Percentiles rank a stretch among this genome's conserved stretches.
Conservation (phyloP, 2,113 vertebrate species). For the Percopsis transmontana region DNA sequence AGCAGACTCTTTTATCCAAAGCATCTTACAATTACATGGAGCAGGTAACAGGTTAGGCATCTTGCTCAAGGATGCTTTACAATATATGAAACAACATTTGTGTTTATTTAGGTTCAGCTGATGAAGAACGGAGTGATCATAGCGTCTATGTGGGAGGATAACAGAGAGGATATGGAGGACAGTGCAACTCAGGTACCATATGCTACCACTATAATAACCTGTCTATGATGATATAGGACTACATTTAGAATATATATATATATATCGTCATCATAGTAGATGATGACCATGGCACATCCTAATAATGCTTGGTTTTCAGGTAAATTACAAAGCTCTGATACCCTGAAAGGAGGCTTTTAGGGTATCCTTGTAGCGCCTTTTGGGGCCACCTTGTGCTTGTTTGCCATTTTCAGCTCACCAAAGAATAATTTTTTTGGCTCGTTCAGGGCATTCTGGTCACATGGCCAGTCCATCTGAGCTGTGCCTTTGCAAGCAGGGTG, state of each 20-base stretch:
- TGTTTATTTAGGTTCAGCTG: constrained; percentile 55
- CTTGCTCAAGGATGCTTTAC: neutral
- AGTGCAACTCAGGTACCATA: constrained; percentile 60
- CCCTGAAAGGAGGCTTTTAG: neutral
- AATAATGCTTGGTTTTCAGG: no score
- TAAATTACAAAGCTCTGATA: no score
- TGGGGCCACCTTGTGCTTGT: neutral
- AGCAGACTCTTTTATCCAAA: no score
- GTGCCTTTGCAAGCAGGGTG: no score
- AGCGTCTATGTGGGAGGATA: constrained; percentile 69
- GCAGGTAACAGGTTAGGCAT: neutral
- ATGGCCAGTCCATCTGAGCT: no score
- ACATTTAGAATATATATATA: no score
- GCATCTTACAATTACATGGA: no score
- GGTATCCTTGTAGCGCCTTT: neutral
- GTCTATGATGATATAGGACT: neutral
- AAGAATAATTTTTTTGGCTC: no score
- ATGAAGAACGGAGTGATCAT: constrained; percentile 43
- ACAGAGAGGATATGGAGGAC: constrained; percentile 72
- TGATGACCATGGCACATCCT: no score
- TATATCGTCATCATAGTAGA: no score
- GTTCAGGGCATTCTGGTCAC: no score
- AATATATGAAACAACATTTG: neutral
- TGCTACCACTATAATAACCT: neutral
- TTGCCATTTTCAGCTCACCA: no score